Evolutionary conservation across 2,888 invertebrate species (phyloP), one percentile per base, ranked within the genome.

Genomic region (Tinea pellionella): DNA sequence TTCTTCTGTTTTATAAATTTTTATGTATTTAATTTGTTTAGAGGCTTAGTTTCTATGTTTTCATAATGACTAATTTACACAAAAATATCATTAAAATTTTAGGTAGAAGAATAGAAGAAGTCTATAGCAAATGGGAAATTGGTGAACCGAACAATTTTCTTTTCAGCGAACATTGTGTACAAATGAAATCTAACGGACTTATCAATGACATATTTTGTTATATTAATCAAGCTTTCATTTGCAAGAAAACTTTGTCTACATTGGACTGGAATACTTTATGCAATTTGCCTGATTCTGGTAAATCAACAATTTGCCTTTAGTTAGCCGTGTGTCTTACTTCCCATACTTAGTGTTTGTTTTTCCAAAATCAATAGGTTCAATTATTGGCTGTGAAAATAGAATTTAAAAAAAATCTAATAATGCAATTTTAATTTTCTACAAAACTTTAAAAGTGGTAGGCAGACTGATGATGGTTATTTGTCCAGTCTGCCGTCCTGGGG

Each of bases 251-350:
- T 0, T 65, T 76, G 0, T 61, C 62, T 1, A 64, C 69, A 0
- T 60, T 84, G 12, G 67, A 77, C 8, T 84, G 83, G 84, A 81
- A 81, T 51, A 56, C 61, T 0, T 51, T 64, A 0, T 84, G 84
- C 63, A 68, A 77, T 59, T 69, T 77, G 58, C 77, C 80, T 0
- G 68, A 78, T 66, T 61, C 60, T 59, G 73, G 83, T 82, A 62
- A 63, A 61, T 37, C 2, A 24, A 24, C 6, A 24, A 24, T n/a
- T n/a, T n/a, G n/a, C n/a, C n/a, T n/a, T n/a, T n/a, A n/a, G n/a
- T n/a, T n/a, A n/a, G n/a, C n/a, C n/a, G n/a, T n/a, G n/a, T n/a
- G n/a, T n/a, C n/a, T n/a, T n/a, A n/a, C n/a, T n/a, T n/a, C n/a
- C n/a, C n/a, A n/a, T n/a, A n/a, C n/a, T n/a, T n/a, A n/a, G n/a